These are phyloP conservation scores for Corydoras maculifer DNA, from an alignment of 2,113 vertebrate species.

Conservation along the genomic window DNA sequence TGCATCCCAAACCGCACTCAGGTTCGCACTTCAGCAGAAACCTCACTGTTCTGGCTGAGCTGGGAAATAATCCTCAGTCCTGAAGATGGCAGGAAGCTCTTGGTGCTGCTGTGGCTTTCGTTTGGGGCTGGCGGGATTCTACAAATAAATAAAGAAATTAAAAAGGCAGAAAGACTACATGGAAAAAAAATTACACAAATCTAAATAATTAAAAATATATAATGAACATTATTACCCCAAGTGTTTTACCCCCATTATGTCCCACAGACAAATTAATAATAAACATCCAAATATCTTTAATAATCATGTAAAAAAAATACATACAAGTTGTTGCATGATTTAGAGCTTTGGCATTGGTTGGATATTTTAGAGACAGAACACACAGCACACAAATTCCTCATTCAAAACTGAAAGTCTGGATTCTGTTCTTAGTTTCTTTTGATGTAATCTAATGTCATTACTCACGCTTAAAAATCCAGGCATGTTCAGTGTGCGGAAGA, in stretches of 20 bases:
- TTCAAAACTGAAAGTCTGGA: too few species aligned
- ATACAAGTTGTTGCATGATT: too few species aligned
- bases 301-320: too few species aligned
- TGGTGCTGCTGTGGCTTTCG: slow-evolving; percentile 62
- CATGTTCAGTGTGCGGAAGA: slow-evolving; percentile 78
- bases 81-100: slow-evolving; percentile 79
- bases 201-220: not conserved
- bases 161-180: not conserved
- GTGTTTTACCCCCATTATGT: too few species aligned
- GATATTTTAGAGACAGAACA: too few species aligned
- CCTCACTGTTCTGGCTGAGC: slow-evolving; percentile 54
- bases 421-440: too few species aligned
- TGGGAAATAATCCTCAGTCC: slow-evolving; percentile 85
- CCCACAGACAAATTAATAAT: too few species aligned
- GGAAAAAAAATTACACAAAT: slow-evolving; percentile 6
- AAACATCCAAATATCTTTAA: too few species aligned
- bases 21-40: not conserved
- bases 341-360: too few species aligned
- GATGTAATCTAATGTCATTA: not conserved
- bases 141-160: slow-evolving; percentile 4
- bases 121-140: slow-evolving; percentile 72
- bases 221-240: too few species aligned
- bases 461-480: slow-evolving; percentile 79
- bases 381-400: too few species aligned
- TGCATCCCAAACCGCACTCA: not conserved